Base-by-base conservation (phyloP, 2,113 vertebrate species). In the Poeciliopsis turrubarensis region DNA sequence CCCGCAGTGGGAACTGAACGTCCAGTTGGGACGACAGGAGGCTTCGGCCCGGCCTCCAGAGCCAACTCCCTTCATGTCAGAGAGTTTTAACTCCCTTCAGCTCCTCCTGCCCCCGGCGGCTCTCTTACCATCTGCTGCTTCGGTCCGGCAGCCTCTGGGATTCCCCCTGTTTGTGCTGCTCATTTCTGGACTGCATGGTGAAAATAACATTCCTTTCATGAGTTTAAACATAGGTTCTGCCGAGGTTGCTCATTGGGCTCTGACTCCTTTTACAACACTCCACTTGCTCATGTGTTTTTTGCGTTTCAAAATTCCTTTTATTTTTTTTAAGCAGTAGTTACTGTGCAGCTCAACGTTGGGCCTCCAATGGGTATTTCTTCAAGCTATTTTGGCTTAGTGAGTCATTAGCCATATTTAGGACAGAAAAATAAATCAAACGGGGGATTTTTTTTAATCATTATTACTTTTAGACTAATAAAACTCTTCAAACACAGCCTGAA, bases 91-190 rank as follows among this genome's bases (percentile, higher is more conserved):
- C 72, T 60, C 44, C 68, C 22, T 66, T 77, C 66, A 37, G 25
- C 47, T 83, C 67, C 68, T 73, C 39, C 81, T 77, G 68, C 61
- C 60, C 57, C 70, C 37, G 83, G 81, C 73, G 57, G 81, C 72
- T 73, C 80, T 73, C 60, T 73, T 47, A 66, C 80, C 87, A 84
- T 86, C 77, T 86, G 86, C 72, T 75, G 73, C 41, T 32, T 69
- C 15, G 57, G 27, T 13, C 72, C 22, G 65, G 34, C 60, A 11
- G 47, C 29, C 61, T 29, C 26, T 44, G 8, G 27, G 19, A 44
- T 13, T 25, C 37, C 26, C 26, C 22, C 32, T 80, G 47, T 7
- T 51, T 1, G 26, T 69, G 60, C 37, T 51, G 62, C 70, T 70
- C 75, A 75, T 22, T 65, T 31, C 10, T 14, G 26, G 57, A 29